Conservation (phyloP, 35 echinoderm and acorn worm genomes). For the Strongylocentrotus purpuratus region DNA sequence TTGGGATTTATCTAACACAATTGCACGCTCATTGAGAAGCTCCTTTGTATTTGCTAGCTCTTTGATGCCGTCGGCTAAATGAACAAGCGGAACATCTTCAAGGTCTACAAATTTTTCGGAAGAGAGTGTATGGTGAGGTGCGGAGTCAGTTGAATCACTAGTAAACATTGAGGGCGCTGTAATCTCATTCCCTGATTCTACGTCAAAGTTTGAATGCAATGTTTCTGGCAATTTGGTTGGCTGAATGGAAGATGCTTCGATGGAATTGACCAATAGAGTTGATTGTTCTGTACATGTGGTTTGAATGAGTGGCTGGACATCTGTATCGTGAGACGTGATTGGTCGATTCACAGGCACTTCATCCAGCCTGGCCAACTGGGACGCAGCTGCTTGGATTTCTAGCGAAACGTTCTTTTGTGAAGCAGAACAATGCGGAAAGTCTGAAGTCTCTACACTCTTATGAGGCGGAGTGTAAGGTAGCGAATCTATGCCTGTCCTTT, state of each 20-base stretch:
- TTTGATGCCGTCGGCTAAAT: neutral
- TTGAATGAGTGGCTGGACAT: neutral
- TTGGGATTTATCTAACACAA: neutral
- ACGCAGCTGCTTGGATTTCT: neutral
- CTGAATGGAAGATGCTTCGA: neutral
- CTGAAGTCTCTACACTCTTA: too few species aligned
- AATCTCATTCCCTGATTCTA: neutral
- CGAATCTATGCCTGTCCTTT: neutral
- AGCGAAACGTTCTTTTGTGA: neutral
- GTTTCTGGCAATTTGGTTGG: constrained; percentile 16
- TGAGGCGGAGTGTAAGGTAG: neutral
- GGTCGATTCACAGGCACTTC: neutral
- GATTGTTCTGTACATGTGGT: neutral
- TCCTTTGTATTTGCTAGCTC: neutral
- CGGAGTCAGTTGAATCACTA: neutral
- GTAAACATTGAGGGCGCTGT: neutral
- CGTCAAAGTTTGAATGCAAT: neutral
- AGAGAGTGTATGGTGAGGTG: neutral
- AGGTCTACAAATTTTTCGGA: neutral
- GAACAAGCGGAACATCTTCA: neutral
- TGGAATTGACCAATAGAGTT: neutral
- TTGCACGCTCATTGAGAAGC: neutral
- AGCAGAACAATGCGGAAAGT: neutral
- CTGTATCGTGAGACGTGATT: neutral
- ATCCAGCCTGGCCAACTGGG: neutral